phyloP scores from a whole-genome alignment of 2,888 invertebrate species.

The Acleris holmiana region DNA sequence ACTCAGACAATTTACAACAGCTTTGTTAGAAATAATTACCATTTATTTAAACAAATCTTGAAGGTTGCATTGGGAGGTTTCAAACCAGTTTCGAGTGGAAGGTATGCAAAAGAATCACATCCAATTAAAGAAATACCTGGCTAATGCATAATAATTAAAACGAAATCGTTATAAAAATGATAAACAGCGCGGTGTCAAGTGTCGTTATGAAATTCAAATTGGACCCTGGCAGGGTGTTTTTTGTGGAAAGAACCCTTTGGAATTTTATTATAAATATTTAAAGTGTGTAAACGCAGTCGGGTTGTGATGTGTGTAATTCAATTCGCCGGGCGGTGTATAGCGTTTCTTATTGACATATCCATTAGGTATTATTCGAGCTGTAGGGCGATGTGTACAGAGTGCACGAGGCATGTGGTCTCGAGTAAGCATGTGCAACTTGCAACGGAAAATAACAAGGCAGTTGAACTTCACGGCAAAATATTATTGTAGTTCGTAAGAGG shows the following conservation, averaged over 20 bases:
- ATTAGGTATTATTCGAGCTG: slow-evolving; percentile 65
- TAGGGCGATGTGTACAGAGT: slow-evolving; percentile 49
- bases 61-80: background rate
- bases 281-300: slow-evolving; percentile 65
- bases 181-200: slow-evolving; percentile 35
- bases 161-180: slow-evolving; percentile 32
- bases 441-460: slow-evolving; percentile 13
- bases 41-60: background rate
- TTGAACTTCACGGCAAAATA: background rate
- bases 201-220: slow-evolving; percentile 34
- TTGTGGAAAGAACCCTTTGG: slow-evolving; percentile 48
- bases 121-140: slow-evolving; percentile 23
- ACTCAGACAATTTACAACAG: slow-evolving; percentile 17
- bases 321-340: slow-evolving; percentile 63
- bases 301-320: slow-evolving; percentile 67
- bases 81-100: slow-evolving; percentile 18
- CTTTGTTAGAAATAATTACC: background rate
- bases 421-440: slow-evolving; percentile 26
- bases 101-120: slow-evolving; percentile 15
- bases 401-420: slow-evolving; percentile 31
- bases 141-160: slow-evolving; percentile 34
- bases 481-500: no score
- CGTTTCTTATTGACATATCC: slow-evolving; percentile 80
- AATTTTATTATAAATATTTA: slow-evolving; percentile 76
- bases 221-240: slow-evolving; percentile 25